A percentile compares a stretch with the other conserved stretches of the same genome.
These are phyloP conservation scores for Acanthisitta chloris DNA, from an alignment of 2,113 vertebrate genomes.

Conservation along the genomic window DNA sequence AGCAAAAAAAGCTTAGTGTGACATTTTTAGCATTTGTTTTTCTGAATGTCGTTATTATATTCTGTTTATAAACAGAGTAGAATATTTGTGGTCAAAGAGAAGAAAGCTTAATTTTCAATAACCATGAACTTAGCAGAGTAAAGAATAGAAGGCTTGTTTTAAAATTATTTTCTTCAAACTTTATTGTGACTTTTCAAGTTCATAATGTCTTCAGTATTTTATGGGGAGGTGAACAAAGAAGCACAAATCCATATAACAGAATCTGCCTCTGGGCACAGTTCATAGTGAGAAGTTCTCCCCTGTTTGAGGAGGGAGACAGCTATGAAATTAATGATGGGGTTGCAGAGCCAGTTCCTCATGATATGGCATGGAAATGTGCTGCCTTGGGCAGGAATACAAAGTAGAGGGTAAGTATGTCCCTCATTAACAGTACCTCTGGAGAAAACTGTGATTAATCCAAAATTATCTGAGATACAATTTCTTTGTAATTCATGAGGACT, in stretches of 20 bases:
- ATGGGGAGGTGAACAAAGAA: neutral
- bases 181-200: neutral
- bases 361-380: conserved; percentile 12
- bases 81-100: neutral
- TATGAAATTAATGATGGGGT: neutral
- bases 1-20: neutral
- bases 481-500: conserved; percentile 12
- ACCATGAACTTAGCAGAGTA: neutral
- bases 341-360: neutral
- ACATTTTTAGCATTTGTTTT: neutral
- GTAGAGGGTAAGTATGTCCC: neutral
- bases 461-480: neutral
- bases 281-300: neutral
- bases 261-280: neutral
- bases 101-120: neutral
- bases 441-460: neutral
- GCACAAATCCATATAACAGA: neutral
- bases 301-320: neutral
- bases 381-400: conserved; percentile 44
- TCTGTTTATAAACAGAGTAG: neutral
- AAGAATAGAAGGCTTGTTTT: neutral
- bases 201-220: neutral
- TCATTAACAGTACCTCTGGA: conserved; percentile 1
- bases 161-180: neutral
- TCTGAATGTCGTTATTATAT: neutral